These are phyloP conservation scores for Neodon shergylaensis DNA, from an alignment of 2,113 vertebrate species.

Conservation along the genomic window DNA sequence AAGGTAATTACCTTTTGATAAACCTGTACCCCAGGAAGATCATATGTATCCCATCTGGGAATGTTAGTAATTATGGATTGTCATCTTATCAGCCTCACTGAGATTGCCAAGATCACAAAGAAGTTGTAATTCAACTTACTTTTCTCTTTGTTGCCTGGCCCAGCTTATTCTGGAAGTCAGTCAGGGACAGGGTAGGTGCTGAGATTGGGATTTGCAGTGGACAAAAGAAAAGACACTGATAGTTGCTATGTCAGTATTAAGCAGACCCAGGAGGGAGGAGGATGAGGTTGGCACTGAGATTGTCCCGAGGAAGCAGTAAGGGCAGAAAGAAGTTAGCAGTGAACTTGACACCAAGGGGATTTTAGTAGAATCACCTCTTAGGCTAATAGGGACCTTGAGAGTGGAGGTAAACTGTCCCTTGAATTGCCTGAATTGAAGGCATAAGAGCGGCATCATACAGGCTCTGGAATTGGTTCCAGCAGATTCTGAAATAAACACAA, in stretches of 20 bases:
- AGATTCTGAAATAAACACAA: not conserved
- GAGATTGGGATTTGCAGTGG: not conserved
- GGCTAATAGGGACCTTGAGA: not conserved
- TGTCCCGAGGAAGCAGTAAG: not conserved
- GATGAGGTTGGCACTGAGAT: not conserved
- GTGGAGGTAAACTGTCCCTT: rapidly evolving
- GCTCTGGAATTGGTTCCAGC: not conserved
- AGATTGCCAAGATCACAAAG: not conserved
- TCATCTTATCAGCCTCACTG: not conserved
- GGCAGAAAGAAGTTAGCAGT: not conserved
- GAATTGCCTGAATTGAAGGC: not conserved
- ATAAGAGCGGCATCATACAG: not conserved
- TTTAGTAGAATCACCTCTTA: not conserved
- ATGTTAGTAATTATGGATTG: no score
- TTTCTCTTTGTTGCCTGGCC: not conserved
- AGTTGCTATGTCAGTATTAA: not conserved
- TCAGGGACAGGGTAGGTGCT: not conserved
- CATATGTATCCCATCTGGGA: not conserved
- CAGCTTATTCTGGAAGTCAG: not conserved
- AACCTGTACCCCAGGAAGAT: not conserved
- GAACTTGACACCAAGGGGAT: not conserved
- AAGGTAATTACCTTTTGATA: not conserved
- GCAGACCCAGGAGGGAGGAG: no score
- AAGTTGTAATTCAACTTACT: not conserved
- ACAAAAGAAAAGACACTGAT: not conserved